Base-by-base conservation (phyloP, 2,888 invertebrate species). In the Augiades crinisus region DNA sequence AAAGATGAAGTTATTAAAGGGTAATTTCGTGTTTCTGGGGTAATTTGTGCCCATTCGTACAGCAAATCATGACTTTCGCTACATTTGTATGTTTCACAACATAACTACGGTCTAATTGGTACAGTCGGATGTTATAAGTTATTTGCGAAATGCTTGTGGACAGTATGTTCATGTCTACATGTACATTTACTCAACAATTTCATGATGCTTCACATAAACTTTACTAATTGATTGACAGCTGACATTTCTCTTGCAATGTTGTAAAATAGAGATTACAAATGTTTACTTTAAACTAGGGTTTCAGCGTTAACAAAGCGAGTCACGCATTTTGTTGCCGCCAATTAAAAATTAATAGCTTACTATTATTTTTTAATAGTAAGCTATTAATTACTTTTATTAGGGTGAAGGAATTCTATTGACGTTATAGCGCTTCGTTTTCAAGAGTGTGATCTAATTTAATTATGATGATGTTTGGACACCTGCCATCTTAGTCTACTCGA, bases 21-120 rank as follows among this genome's bases (percentile, higher is more conserved):
- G 64, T 67, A 68, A 68, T 78, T 75, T 72, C 61, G 67, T 62
- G 56, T 51, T 58, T 34, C 54, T 51, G 55, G 56, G 57, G 64
- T 66, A 69, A 70, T 71, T 66, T 66, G 62, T 51, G 61, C 56
- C 56, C 55, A 64, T 68, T 68, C 50, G 56, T 57, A 59, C 65
- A 61, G 73, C 74, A 77, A 68, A 75, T 74, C 75, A 72, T 64
- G 57, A 70, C 79, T 79, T 79, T 79, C 79, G 67, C 75, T 64
- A 54, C 61, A 54, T 61, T 60, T 58, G 54, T 61, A 44, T 37
- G 51, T 45, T 54, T 67, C 73, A 70, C 73, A 73, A 58, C 70
- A 74, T 67, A 55, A 60, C 62, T 56, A 59, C 62, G 59, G 54
- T 59, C 55, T 71, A 71, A 72, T 70, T 70, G 65, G 58, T 56